Evolutionary conservation across 1,140 invertebrate genomes (phyloP).

Genomic region (Diorhabda elongata): DNA sequence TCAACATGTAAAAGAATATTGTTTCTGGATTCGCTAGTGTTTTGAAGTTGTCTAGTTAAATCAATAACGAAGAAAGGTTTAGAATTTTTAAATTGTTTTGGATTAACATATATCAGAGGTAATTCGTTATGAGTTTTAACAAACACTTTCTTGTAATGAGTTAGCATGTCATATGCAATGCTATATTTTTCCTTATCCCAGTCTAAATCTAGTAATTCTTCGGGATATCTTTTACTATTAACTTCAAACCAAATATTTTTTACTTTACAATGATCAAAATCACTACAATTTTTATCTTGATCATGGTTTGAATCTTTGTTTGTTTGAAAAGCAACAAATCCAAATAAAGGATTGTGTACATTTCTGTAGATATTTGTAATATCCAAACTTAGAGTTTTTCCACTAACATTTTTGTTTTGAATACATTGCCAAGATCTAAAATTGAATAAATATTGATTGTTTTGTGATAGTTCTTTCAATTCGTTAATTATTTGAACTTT

Average conservation of each 20-base stretch:
- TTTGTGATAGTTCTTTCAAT: slow-evolving; percentile 4
- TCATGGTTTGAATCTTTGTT: slow-evolving; percentile 9
- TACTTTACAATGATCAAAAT: neutral
- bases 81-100: slow-evolving; percentile 2
- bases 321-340: neutral
- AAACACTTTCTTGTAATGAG: slow-evolving; percentile 8
- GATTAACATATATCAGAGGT: slow-evolving; percentile 5
- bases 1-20: slow-evolving; percentile 5
- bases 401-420: slow-evolving; percentile 1
- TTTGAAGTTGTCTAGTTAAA: slow-evolving; percentile 6
- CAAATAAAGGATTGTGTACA: neutral
- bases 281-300: slow-evolving; percentile 7
- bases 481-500: neutral
- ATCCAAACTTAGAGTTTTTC: slow-evolving; percentile 4
- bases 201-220: neutral
- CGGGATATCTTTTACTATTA: neutral
- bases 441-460: neutral
- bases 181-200: neutral
- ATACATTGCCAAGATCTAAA: neutral
- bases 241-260: slow-evolving; percentile 9
- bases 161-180: slow-evolving; percentile 4
- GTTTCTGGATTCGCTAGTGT: slow-evolving; percentile 1
- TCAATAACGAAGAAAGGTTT: slow-evolving; percentile 4
- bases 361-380: neutral
- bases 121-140: neutral